These are phyloP conservation scores for Orbicella faveolata DNA, from an alignment of 64 coral and sea anemone species.

Conservation along the genomic window DNA sequence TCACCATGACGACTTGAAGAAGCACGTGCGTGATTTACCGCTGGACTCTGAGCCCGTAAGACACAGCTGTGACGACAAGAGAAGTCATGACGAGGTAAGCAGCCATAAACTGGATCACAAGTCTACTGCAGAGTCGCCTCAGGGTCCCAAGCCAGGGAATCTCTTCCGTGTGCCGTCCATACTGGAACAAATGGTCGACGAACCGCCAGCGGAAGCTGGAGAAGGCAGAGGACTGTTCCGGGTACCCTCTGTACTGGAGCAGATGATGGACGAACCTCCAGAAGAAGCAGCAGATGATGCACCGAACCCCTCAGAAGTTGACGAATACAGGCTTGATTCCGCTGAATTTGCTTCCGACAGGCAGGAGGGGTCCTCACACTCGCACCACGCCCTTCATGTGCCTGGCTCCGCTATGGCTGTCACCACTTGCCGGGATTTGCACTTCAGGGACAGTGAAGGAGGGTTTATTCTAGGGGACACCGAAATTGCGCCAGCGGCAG, in stretches of 20 bases:
- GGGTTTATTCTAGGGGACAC: slow-evolving; percentile 38
- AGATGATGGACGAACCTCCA: slow-evolving; percentile 60
- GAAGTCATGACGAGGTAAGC: slow-evolving; percentile 5
- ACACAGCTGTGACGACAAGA: slow-evolving; percentile 35
- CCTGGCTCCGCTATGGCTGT: slow-evolving; percentile 45
- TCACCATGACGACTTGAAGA: slow-evolving; percentile 42
- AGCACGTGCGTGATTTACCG: slow-evolving; percentile 24
- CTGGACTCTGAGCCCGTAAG: slow-evolving; percentile 36
- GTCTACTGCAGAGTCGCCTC: background rate
- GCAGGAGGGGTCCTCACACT: slow-evolving; percentile 59
- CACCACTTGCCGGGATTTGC: slow-evolving; percentile 33
- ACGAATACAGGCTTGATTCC: slow-evolving; percentile 83
- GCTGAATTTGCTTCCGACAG: slow-evolving; percentile 75
- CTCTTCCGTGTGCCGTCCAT: slow-evolving; percentile 76
- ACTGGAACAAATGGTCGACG: slow-evolving; percentile 79
- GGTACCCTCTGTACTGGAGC: slow-evolving; percentile 76
- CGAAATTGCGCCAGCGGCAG: slow-evolving; percentile 6
- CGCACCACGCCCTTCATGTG: slow-evolving; percentile 74
- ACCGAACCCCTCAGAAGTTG: slow-evolving; percentile 47
- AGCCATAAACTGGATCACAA: slow-evolving; percentile 23
- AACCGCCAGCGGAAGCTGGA: background rate
- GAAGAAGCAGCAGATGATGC: slow-evolving; percentile 20
- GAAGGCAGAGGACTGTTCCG: slow-evolving; percentile 36
- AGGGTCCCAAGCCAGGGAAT: background rate
- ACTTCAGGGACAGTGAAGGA: slow-evolving; percentile 47